Evolutionary conservation across 1,140 invertebrate genomes (phyloP), one percentile per base, ranked within the genome.

Genomic region (Drosophila triauraria): DNA sequence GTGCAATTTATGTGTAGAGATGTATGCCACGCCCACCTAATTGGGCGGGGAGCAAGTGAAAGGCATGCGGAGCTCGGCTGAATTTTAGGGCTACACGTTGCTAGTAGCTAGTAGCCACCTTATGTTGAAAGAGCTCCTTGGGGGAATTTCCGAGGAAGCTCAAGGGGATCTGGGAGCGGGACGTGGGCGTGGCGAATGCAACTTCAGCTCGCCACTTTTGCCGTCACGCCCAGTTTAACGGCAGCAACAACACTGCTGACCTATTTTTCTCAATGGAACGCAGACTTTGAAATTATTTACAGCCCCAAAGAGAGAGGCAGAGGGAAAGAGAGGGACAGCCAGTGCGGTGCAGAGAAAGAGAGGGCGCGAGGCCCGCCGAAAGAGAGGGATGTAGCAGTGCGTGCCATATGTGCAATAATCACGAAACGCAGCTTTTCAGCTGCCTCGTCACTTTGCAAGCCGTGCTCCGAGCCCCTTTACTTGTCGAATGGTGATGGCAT

Each of bases 201-300:
- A 87, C 83, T 88, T 80, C 63, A 77, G 84, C 78, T 88, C 76
- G 76, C 84, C 83, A 88, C 76, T 86, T 86, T 77, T 74, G 53
- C 83, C 57, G 77, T 88, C 84, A 87, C 84, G 84, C 84, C 84
- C 84, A 87, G 71, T 84, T 87, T 84, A 83, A 88, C 80, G 78
- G 71, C 74, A 80, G 72, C 72, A 76, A 53, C 67, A 72, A 79
- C 64, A 69, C 82, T 74, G 81, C 61, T 88, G 84, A 88, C 84
- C 84, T 88, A 88, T 88, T 88, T 87, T 88, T 69, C 42, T 68
- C 50, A 43, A 60, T 68, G 63, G 54, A 51, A 65, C 57, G 59
- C 64, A 78, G 64, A 75, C 78, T 84, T 90, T 84, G 81, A 81
- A 81, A 88, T 90, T 90, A 88, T 80, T 90, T 88, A 84, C 85